These are phyloP conservation scores for Volucella bombylans DNA, from an alignment of 2,888 invertebrate genomes.

Conservation along the genomic window DNA sequence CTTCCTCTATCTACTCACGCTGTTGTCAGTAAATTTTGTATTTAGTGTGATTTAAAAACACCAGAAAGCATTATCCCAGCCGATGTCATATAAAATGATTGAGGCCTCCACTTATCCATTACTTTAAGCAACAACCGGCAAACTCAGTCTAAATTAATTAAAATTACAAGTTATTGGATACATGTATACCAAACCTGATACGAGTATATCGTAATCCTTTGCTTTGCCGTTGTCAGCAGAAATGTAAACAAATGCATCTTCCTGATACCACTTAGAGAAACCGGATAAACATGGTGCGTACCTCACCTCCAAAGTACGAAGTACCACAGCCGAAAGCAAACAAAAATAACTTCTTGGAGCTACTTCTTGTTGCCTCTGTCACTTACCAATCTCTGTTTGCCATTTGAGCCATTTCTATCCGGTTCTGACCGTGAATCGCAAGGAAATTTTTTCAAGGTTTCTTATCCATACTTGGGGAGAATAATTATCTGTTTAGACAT, in stretches of 20 bases:
- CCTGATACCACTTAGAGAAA: not conserved
- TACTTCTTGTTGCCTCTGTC: not conserved
- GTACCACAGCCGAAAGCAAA: not conserved
- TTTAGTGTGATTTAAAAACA: no score
- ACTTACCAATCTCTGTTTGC: not conserved
- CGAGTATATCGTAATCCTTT: not conserved
- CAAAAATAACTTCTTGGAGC: not conserved
- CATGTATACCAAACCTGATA: no score
- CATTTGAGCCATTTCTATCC: constrained; percentile 16
- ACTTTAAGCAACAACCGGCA: no score
- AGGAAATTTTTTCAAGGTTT: constrained; percentile 26
- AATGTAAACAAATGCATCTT: constrained; percentile 1
- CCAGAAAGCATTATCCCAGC: no score
- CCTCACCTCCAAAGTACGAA: no score
- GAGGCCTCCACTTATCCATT: no score
- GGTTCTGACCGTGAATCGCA: constrained; percentile 5
- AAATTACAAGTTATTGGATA: no score
- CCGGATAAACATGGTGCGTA: not conserved
- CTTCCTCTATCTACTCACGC: no score
- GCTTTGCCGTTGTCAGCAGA: not conserved
- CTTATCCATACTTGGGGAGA: not conserved
- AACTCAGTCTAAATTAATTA: no score
- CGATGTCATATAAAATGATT: no score
- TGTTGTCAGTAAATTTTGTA: no score
- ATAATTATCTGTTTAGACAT: constrained; percentile 5